A percentile compares a stretch with the other conserved stretches of the same genome.
phyloP scores from a whole-genome alignment of 2,888 invertebrate genomes.

The Drosophila neonasuta region DNA sequence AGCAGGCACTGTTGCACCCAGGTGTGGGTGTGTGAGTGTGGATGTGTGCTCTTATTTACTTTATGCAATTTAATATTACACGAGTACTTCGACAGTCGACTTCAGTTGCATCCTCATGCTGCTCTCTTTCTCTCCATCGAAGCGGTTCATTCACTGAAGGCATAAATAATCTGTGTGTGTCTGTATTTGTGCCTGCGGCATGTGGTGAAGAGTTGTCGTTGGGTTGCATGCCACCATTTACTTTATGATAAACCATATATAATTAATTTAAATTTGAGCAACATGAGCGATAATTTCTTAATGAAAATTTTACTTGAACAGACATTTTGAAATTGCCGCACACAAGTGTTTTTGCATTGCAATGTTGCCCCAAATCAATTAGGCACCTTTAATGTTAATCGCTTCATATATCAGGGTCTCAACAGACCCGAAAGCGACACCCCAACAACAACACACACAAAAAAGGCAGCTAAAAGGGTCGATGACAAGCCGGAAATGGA shows the following conservation, averaged over 20 bases:
- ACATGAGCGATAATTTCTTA: slow-evolving; percentile 67
- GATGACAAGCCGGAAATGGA: slow-evolving; percentile 60
- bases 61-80: slow-evolving; percentile 69
- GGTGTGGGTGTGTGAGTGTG: neutral
- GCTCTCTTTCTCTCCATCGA: slow-evolving; percentile 17
- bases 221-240: slow-evolving; percentile 52
- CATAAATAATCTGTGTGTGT: slow-evolving; percentile 70
- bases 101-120: too few species aligned
- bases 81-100: slow-evolving; percentile 26
- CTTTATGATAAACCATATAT: slow-evolving; percentile 62
- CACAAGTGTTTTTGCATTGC: neutral
- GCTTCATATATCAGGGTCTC: slow-evolving; percentile 68
- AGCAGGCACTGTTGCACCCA: slow-evolving; percentile 10
- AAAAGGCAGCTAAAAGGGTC: slow-evolving; percentile 51
- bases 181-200: slow-evolving; percentile 13
- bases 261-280: slow-evolving; percentile 74
- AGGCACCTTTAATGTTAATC: slow-evolving; percentile 73
- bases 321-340: slow-evolving; percentile 4
- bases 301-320: slow-evolving; percentile 54
- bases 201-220: slow-evolving; percentile 18
- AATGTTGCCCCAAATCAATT: slow-evolving; percentile 62
- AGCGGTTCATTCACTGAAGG: slow-evolving; percentile 51
- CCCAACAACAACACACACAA: slow-evolving; percentile 10
- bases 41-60: slow-evolving; percentile 60
- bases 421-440: slow-evolving; percentile 46